Conservation (phyloP, 2,888 invertebrate species). For the Thysanoteuthis rhombus region DNA sequence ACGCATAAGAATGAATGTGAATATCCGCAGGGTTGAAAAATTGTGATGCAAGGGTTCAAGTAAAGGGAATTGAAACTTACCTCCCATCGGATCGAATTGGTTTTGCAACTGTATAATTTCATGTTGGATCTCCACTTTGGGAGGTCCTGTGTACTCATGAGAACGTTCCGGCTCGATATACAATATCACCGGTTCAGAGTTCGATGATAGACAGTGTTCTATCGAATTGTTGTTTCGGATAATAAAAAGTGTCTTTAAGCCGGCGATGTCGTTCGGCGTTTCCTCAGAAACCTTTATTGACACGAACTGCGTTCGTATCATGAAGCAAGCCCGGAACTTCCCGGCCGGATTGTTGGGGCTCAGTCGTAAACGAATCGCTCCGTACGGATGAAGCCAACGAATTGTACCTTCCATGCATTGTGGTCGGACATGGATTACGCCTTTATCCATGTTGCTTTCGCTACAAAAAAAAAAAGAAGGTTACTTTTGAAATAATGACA, state of each 20-base stretch:
- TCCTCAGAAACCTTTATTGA: slow-evolving; percentile 50
- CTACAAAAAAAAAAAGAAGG: slow-evolving; percentile 41
- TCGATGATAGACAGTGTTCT: slow-evolving; percentile 46
- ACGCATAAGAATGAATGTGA: too few species aligned
- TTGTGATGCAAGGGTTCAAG: too few species aligned
- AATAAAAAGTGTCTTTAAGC: slow-evolving; percentile 41
- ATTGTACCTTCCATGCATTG: slow-evolving; percentile 48
- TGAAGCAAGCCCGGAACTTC: slow-evolving; percentile 44
- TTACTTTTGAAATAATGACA: too few species aligned
- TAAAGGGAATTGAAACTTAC: slow-evolving; percentile 37
- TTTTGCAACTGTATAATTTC: slow-evolving; percentile 41
- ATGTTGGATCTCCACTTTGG: slow-evolving; percentile 45
- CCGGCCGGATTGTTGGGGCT: slow-evolving; percentile 36
- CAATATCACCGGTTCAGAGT: slow-evolving; percentile 41
- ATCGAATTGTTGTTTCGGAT: slow-evolving; percentile 36
- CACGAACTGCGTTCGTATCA: slow-evolving; percentile 42
- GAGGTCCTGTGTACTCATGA: slow-evolving; percentile 40
- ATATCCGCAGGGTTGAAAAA: too few species aligned
- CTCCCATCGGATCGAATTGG: slow-evolving; percentile 44
- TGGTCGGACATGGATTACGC: slow-evolving; percentile 43
- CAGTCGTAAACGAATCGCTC: slow-evolving; percentile 47
- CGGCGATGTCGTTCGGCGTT: not conserved
- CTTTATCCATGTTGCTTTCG: slow-evolving; percentile 38
- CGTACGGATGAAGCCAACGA: slow-evolving; percentile 50
- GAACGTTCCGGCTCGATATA: slow-evolving; percentile 50